A percentile compares a stretch with the other conserved stretches of the same genome.
Conservation (phyloP, 2,113 vertebrate species). For the Notothenia coriiceps region DNA sequence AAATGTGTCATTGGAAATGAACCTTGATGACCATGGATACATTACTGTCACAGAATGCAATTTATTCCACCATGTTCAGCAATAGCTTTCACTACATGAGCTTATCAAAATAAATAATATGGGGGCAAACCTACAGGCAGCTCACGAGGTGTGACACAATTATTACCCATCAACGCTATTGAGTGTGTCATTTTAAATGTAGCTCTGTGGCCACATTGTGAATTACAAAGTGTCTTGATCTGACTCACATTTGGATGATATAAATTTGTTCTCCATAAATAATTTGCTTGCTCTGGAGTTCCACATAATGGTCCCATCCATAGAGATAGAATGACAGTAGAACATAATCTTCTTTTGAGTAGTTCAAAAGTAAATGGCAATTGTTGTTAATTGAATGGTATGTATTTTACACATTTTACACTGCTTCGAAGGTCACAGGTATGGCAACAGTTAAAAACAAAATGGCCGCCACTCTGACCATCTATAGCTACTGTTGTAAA, state of each 20-base stretch:
- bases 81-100: slow-evolving; percentile 17
- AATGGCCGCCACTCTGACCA: too few relatives aligned
- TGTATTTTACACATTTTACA: too few relatives aligned
- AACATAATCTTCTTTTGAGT: too few relatives aligned
- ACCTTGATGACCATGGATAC: slow-evolving; percentile 6
- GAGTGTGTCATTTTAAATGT: slow-evolving; percentile 8
- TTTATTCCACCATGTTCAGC: slow-evolving; percentile 39
- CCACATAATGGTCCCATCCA: not conserved
- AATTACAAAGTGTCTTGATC: slow-evolving; percentile 28
- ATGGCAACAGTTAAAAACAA: too few relatives aligned
- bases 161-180: slow-evolving; percentile 2
- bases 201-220: slow-evolving; percentile 12
- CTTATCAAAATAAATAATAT: slow-evolving; percentile 48
- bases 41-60: slow-evolving; percentile 36
- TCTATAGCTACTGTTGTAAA: too few relatives aligned
- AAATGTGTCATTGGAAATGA: slow-evolving; percentile 31
- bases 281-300: not conserved
- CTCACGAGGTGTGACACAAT: slow-evolving; percentile 20
- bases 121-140: slow-evolving; percentile 21
- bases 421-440: too few relatives aligned
- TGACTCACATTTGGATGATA: slow-evolving; percentile 13
- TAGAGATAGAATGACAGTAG: too few relatives aligned
- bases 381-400: too few relatives aligned
- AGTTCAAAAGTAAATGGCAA: too few relatives aligned
- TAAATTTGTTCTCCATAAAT: not conserved